A percentile compares a stretch with the other conserved stretches of the same genome.
Evolutionary conservation across 2,113 vertebrate species (phyloP).

Genomic region (Ondatra zibethicus): DNA sequence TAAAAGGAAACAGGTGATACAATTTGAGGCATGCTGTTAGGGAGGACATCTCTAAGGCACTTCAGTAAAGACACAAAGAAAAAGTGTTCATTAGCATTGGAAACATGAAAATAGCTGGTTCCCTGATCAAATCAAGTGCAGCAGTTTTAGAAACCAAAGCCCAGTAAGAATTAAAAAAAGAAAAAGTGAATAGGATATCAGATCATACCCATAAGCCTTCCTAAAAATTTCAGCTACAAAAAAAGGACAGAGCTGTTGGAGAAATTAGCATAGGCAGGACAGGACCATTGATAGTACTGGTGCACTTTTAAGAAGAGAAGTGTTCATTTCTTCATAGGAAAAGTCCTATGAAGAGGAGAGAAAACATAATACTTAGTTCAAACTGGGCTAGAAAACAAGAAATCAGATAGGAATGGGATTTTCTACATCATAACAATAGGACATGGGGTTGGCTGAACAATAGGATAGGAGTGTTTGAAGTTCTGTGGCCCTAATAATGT

Average conservation of each 20-base stretch:
- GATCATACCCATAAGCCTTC: not conserved
- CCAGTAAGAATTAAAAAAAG: not conserved
- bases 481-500: not conserved
- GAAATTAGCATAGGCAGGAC: not conserved
- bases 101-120: not conserved
- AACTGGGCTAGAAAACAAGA: not conserved
- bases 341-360: not conserved
- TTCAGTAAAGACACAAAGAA: not conserved
- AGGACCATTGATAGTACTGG: not conserved
- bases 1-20: not conserved
- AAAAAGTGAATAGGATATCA: not conserved
- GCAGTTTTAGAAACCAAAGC: not conserved
- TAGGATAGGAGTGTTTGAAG: not conserved
- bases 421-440: not conserved
- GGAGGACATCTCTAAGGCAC: not conserved
- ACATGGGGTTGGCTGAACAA: no score
- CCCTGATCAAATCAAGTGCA: not conserved
- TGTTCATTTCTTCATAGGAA: not conserved
- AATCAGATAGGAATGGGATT: not conserved
- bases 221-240: not conserved
- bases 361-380: not conserved
- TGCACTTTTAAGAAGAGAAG: not conserved
- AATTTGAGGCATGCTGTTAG: not conserved
- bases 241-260: not conserved
- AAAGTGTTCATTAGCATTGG: not conserved